Conservation (phyloP, 2,113 vertebrate genomes). For the Gallinago undulata region DNA sequence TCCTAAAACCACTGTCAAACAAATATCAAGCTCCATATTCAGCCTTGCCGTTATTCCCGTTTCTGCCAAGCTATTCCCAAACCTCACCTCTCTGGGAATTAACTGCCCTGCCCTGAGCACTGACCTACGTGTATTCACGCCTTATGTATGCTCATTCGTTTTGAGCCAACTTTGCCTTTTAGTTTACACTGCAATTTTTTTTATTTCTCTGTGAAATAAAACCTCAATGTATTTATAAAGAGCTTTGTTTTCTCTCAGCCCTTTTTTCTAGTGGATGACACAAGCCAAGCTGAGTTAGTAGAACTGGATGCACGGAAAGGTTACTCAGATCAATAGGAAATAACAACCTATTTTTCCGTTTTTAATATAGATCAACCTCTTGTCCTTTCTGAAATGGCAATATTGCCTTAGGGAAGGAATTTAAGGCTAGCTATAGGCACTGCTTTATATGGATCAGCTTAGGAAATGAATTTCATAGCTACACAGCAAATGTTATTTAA, state of each 20-base stretch:
- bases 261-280: background rate
- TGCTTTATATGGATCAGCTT: background rate
- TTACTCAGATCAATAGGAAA: background rate
- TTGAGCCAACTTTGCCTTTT: background rate
- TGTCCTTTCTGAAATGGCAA: background rate
- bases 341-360: background rate
- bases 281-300: background rate
- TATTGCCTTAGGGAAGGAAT: background rate
- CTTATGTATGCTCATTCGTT: background rate
- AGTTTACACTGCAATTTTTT: background rate
- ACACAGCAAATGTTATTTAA: background rate
- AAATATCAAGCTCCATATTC: background rate
- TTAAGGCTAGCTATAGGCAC: background rate
- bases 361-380: background rate
- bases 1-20: background rate
- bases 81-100: background rate
- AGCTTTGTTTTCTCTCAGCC: background rate
- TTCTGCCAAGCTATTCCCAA: background rate
- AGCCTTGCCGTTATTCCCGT: background rate
- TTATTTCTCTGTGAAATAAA: background rate
- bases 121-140: background rate
- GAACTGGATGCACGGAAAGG: background rate
- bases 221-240: background rate
- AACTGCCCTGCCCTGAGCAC: background rate
- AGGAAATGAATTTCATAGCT: background rate